Evolutionary conservation across 1,140 invertebrate species (phyloP), one percentile per base, ranked within the genome.

Genomic region (Plodia interpunctella): DNA sequence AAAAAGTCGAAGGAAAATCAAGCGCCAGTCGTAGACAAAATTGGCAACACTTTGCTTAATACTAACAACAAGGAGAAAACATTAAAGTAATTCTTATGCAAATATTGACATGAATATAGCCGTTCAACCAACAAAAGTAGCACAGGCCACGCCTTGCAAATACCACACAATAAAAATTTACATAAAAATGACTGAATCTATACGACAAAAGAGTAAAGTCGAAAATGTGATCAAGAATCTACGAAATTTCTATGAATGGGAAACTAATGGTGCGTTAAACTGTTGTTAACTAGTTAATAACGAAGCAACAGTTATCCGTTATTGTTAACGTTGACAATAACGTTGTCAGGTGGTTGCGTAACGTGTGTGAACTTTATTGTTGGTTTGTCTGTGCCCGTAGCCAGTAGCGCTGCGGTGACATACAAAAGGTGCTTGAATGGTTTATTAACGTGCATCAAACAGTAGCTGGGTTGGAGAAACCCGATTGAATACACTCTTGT

Each of bases 231-330:
- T 21, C 55, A 25, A 50, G 64, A 52, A 55, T 30, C 49, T 38
- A 50, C 54, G 44, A 57, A 51, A 53, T 9, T 66, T 67, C 25
- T 44, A 63, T 79, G 75, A 83, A 83, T 76, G 66, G 73, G 78
- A 77, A 76, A 67, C 70, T 75, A 83, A 83, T 82, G 80, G 74
- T 59, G 73, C 80, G 66, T 74, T 77, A 78, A 80, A 72, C 69
- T 63, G 68, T 25, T 25, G 21, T 25, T 25, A 32, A 32, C 30
- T 80, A 70, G 72, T 70, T 69, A 76, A 69, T 55, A 62, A 61
- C 64, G 62, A 61, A 68, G 62, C 54, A 65, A 65, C 55, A 25
- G 66, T 63, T 68, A 59, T 25, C 51, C 60, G 25, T 57, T 53
- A 59, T 50, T 64, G 58, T 52, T 25, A 10, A 21, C 5, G 10